These are phyloP conservation scores for Labroides dimidiatus DNA, from an alignment of 2,797 vertebrate species.

Conservation along the genomic window DNA sequence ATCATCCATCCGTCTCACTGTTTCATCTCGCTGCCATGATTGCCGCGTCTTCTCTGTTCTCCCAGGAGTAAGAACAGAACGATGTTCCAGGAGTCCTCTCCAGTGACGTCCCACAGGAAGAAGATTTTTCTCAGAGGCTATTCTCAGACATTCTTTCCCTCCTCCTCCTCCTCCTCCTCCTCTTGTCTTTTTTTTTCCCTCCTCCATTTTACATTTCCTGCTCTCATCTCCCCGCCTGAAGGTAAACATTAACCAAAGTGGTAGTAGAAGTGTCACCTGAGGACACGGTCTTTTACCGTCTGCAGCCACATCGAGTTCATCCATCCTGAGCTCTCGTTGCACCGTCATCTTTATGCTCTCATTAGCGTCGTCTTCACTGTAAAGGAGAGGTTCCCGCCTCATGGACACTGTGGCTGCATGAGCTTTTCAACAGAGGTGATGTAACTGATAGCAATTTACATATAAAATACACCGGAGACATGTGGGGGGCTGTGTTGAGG, in stretches of 20 bases:
- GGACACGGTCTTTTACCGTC: constrained; percentile 32
- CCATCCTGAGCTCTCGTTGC: constrained; percentile 31
- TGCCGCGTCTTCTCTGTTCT: constrained; percentile 5
- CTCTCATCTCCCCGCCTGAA: constrained; percentile 18
- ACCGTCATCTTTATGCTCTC: constrained; percentile 53
- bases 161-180: background rate
- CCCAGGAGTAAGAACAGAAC: constrained; percentile 24
- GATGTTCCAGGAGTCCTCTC: constrained; percentile 19
- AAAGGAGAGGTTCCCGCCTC: constrained; percentile 32
- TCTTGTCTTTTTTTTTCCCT: constrained; percentile 1
- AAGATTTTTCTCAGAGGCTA: constrained; percentile 37
- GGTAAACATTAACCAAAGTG: constrained; percentile 49
- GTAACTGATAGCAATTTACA: constrained; percentile 70
- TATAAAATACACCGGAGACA: constrained; percentile 52
- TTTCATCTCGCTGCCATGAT: constrained; percentile 16
- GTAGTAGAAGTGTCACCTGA: constrained; percentile 41
- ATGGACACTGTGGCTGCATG: constrained; percentile 28
- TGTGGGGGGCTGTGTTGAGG: constrained; percentile 13
- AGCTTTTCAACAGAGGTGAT: constrained; percentile 58
- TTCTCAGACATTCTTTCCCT: constrained; percentile 29
- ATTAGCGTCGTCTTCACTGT: constrained; percentile 49
- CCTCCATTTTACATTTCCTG: constrained; percentile 12
- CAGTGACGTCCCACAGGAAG: constrained; percentile 32
- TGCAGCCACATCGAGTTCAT: constrained; percentile 41
- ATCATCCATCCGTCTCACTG: constrained; percentile 1